Evolutionary conservation across 2,888 invertebrate genomes (phyloP).

Genomic region (Pristionchus exspectatus): DNA sequence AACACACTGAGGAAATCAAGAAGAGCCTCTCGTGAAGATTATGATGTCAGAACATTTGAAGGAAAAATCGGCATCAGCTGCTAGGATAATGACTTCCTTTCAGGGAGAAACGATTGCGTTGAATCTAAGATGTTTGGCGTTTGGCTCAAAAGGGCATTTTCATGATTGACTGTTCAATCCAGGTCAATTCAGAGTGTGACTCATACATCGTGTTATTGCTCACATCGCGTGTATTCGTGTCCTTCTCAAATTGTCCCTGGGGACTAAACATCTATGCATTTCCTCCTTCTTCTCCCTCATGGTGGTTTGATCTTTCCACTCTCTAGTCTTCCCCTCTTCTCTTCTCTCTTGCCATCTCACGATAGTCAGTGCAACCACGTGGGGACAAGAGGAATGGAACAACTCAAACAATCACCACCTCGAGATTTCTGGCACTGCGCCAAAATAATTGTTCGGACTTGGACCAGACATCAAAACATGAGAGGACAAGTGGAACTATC

Average conservation of each 20-base stretch:
- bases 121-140: not conserved
- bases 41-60: not conserved
- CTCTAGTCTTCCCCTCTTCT: not conserved
- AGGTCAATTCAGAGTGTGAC: not conserved
- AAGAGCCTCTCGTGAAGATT: not conserved
- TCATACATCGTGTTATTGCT: not conserved
- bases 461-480: not conserved
- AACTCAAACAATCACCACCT: not conserved
- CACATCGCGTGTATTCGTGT: not conserved
- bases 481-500: slow-evolving; percentile 7
- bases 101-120: not conserved
- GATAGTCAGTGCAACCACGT: slow-evolving; percentile 19
- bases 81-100: not conserved
- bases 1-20: not conserved
- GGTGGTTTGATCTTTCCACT: slow-evolving; percentile 27
- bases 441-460: slow-evolving; percentile 20
- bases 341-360: slow-evolving; percentile 20
- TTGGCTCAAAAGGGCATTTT: not conserved
- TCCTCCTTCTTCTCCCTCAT: not conserved
- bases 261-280: not conserved
- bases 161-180: not conserved
- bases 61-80: not conserved
- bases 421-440: not conserved
- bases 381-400: slow-evolving; percentile 4
- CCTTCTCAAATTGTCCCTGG: slow-evolving; percentile 15